Percentiles rank a stretch among this genome's conserved stretches.
These are phyloP conservation scores for Pedionomus torquatus DNA, from an alignment of 2,113 vertebrate genomes.

Conservation along the genomic window DNA sequence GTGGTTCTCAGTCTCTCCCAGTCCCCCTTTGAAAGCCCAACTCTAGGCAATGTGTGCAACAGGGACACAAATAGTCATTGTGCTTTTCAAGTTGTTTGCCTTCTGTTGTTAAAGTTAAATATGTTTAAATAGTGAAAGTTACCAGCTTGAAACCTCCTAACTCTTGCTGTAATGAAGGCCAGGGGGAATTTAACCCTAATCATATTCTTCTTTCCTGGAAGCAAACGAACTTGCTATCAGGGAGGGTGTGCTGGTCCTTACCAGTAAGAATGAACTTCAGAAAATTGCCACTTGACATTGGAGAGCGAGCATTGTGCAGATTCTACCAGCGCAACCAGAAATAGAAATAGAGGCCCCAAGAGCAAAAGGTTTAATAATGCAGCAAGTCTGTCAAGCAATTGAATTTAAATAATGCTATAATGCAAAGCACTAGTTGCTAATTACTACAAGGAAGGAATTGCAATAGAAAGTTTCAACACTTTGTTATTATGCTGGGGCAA, in stretches of 20 bases:
- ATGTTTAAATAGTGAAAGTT: conserved; percentile 21
- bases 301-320: background rate
- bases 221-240: background rate
- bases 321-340: conserved; percentile 20
- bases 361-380: conserved; percentile 56
- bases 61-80: background rate
- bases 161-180: conserved; percentile 47
- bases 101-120: conserved; percentile 24
- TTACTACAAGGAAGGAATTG: conserved; percentile 36
- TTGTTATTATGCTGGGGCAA: conserved; percentile 4
- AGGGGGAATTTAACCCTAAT: conserved; percentile 40
- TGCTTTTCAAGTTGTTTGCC: conserved; percentile 8
- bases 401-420: conserved; percentile 32
- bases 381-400: conserved; percentile 18
- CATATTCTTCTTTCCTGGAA: conserved; percentile 4
- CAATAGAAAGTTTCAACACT: conserved; percentile 24
- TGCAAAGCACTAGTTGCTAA: conserved; percentile 35
- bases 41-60: background rate
- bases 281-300: conserved; percentile 58
- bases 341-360: conserved; percentile 20
- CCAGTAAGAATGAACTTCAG: background rate
- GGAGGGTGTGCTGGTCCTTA: background rate
- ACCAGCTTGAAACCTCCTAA: conserved; percentile 1
- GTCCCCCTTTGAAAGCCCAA: background rate
- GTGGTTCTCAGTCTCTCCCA: background rate